Conservation (phyloP, 2,113 vertebrate genomes). For the Gopherus flavomarginatus region DNA sequence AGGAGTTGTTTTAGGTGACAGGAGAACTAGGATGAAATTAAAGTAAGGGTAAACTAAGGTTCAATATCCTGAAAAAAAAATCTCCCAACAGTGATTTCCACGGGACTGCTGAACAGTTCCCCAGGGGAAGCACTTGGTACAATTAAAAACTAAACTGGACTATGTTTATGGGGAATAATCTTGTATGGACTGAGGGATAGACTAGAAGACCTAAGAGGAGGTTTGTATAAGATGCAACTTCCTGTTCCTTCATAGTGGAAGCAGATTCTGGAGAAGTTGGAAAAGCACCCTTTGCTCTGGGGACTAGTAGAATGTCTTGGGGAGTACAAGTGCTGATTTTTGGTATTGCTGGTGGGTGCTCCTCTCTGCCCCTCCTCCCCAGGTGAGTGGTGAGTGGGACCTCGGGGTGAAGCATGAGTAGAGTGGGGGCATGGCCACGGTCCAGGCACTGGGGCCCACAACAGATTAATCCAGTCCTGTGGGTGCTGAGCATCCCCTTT, state of each 20-base stretch:
- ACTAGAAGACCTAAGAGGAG: background rate
- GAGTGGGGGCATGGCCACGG: no score
- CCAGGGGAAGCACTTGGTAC: background rate
- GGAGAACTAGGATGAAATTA: background rate
- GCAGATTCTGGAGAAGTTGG: background rate
- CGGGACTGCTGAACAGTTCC: background rate
- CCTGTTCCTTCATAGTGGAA: background rate
- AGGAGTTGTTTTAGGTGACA: background rate
- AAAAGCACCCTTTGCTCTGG: background rate
- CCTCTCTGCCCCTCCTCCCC: no score
- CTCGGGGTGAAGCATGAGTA: no score
- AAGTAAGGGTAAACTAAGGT: background rate
- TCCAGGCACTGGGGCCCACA: no score
- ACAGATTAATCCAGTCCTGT: no score
- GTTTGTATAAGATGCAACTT: background rate
- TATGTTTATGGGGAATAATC: background rate
- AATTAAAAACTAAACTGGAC: background rate
- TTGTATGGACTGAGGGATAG: background rate
- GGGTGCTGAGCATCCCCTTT: no score
- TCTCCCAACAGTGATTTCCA: background rate
- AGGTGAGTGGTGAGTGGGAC: no score
- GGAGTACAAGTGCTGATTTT: background rate
- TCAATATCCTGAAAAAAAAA: background rate
- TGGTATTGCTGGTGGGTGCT: no score
- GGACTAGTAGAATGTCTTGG: fast-evolving